Base-by-base conservation (phyloP, 2,797 vertebrate genomes). In the Anas capensis region DNA sequence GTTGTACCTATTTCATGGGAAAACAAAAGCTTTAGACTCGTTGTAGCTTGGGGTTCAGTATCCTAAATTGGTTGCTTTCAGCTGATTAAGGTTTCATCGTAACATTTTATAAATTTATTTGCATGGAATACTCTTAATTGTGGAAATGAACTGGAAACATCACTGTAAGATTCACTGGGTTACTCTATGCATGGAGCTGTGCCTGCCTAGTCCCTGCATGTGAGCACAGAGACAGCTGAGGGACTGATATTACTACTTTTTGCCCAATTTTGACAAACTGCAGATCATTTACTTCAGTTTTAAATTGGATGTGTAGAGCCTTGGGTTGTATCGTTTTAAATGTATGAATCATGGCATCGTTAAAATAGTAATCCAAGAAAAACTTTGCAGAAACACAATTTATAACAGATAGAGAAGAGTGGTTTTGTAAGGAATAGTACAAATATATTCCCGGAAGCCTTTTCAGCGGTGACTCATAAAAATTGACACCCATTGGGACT, bases 161-260 rank as follows among this genome's bases (percentile, higher is more conserved):
- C 76, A 42, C 51, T 93, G 42, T 49, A 24, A 40, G 36, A 54
- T 91, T 72, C 82, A 38, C 40, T 90, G 27, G 81, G 48, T 88
- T 44, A 20, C 12, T 34, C 51, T 65, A 2, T 2, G 40, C n/a
- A 57, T 64, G 65, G 48, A 66, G 27, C 17, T 9, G 48, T 88
- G 72, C 36, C 44, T 83, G 17, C 15, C 42, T 64, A 6, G n/a
- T 31, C 53, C 29, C 0, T 23, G n/a, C 26, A 1, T 17, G 23
- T 48, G 70, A 79, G 60, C 68, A 38, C 24, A 65, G 71, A 19
- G 4, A 4, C 46, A 33, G 49, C n/a, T 19, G 34, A 7, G n/a
- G 29, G 29, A 21, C 60, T 83, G 72, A 14, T 17, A 5, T 8
- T 46, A 13, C 0, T 36, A 4, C 10, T 19, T 69, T 69, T 8